phyloP scores from a whole-genome alignment of 2,797 vertebrate species.

The Sternotherus odoratus region DNA sequence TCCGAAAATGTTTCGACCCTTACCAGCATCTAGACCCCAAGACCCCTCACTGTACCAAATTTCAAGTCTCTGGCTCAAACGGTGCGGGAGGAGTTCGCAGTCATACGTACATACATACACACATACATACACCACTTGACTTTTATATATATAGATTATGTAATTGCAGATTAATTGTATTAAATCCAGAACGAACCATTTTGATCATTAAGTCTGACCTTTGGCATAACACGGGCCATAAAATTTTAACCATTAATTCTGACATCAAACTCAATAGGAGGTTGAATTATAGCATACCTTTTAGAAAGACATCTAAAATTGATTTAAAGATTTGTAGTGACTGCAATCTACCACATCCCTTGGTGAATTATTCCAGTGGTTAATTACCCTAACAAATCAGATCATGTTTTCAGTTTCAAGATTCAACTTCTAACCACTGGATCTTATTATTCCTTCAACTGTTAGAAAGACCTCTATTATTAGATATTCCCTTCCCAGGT shows the following conservation, averaged over 20 bases:
- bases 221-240: background rate
- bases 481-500: background rate
- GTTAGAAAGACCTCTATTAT: background rate
- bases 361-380: background rate
- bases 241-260: background rate
- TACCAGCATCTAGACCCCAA: no score
- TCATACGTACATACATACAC: no score
- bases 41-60: no score
- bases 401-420: background rate
- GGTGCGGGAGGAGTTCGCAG: no score
- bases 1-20: no score
- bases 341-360: background rate
- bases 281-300: background rate
- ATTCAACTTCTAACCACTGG: background rate
- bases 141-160: no score
- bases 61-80: no score
- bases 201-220: background rate
- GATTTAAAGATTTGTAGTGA: background rate
- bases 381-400: background rate
- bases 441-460: background rate
- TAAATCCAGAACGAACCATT: constrained; percentile 4
- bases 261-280: background rate
- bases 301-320: background rate
- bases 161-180: background rate
- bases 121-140: no score